These are phyloP conservation scores for Mimas tiliae DNA, from an alignment of 2,888 invertebrate species.

Conservation along the genomic window DNA sequence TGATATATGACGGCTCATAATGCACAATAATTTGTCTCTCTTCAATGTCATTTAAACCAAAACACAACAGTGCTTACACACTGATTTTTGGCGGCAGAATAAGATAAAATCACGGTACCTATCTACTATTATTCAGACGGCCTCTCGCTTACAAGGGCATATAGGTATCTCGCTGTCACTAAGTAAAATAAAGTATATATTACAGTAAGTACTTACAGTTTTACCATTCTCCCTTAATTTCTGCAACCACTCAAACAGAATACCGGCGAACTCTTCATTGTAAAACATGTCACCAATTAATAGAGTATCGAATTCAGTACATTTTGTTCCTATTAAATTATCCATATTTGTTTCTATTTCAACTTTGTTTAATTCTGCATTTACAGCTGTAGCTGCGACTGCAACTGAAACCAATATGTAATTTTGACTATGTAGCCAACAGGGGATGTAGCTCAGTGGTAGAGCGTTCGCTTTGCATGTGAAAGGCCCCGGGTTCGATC, in stretches of 20 bases:
- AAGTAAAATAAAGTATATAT: no score
- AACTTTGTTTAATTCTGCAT: slow-evolving; percentile 79
- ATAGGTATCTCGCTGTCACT: no score
- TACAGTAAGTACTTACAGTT: slow-evolving; percentile 59
- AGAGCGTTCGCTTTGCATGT: slow-evolving; percentile 99
- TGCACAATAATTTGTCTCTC: no score
- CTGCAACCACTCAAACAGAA: slow-evolving; percentile 83
- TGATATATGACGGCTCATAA: no score
- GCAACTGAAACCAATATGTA: slow-evolving; percentile 71
- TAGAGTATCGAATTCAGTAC: slow-evolving; percentile 80
- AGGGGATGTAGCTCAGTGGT: slow-evolving; percentile 98
- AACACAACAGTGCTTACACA: no score
- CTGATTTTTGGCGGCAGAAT: no score
- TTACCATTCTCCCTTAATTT: slow-evolving; percentile 58
- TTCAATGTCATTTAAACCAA: no score
- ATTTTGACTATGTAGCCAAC: slow-evolving; percentile 32
- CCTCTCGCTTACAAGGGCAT: no score
- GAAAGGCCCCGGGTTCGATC: slow-evolving; percentile 99
- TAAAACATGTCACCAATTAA: slow-evolving; percentile 90
- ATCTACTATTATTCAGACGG: no score
- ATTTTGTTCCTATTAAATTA: slow-evolving; percentile 73
- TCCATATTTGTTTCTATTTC: slow-evolving; percentile 59
- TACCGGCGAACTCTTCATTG: slow-evolving; percentile 83
- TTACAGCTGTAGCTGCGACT: slow-evolving; percentile 74
- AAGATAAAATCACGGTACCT: no score